Conservation (phyloP, 2,113 vertebrate genomes). For the Hipposideros armiger region DNA sequence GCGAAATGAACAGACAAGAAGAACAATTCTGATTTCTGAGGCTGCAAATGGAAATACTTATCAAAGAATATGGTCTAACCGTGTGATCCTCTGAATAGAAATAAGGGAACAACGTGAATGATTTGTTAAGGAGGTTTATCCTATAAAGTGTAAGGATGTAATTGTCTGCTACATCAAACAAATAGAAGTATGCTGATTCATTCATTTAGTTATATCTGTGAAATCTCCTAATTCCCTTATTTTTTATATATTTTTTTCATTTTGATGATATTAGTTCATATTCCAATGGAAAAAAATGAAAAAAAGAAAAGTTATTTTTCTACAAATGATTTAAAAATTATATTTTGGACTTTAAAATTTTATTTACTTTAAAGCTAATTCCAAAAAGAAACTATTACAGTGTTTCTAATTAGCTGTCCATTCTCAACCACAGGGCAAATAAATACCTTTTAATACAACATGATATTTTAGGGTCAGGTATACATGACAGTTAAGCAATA, state of each 20-base stretch:
- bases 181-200: conserved; percentile 24
- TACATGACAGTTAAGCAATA: not conserved
- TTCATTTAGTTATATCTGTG: not conserved
- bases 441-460: not conserved
- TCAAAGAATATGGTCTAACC: conserved; percentile 38
- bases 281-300: not conserved
- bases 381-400: not conserved
- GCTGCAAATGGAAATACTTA: conserved; percentile 59
- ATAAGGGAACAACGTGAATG: conserved; percentile 37
- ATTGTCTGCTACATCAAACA: conserved; percentile 64
- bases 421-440: not conserved
- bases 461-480: not conserved
- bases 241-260: conserved; percentile 10
- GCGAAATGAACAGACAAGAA: conserved; percentile 64
- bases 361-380: conserved; percentile 4
- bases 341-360: not conserved
- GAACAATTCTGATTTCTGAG: conserved; percentile 64
- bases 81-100: conserved; percentile 62
- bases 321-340: not conserved
- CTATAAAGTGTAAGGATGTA: conserved; percentile 35
- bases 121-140: conserved; percentile 67
- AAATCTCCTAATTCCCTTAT: not conserved
- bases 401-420: not conserved
- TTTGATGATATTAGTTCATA: not conserved
- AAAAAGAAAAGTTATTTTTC: not conserved